Conservation (phyloP, 2,113 vertebrate genomes). For the Camarhynchus parvulus region DNA sequence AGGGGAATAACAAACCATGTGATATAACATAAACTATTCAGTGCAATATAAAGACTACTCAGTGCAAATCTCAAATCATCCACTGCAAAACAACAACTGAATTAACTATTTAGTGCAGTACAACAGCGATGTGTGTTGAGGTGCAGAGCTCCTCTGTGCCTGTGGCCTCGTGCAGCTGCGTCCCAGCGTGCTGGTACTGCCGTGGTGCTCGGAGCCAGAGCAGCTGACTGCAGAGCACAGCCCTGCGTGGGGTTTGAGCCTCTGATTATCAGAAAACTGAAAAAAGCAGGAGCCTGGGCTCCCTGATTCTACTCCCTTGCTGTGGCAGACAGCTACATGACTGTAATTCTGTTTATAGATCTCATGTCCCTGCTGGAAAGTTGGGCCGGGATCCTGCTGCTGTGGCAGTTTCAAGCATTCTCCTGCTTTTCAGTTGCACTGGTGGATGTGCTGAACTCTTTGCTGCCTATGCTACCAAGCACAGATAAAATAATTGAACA, state of each 20-base stretch:
- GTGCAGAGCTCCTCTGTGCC: background rate
- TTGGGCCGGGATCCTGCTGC: background rate
- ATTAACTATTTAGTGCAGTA: too few species aligned
- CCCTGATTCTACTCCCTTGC: background rate
- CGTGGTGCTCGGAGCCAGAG: accelerated
- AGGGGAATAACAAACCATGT: too few species aligned
- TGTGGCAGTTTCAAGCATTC: background rate
- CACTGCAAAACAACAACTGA: too few species aligned
- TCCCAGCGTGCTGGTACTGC: accelerated
- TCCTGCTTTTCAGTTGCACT: accelerated
- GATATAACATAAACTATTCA: too few species aligned
- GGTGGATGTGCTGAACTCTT: background rate
- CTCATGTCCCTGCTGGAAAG: background rate
- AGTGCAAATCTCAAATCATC: too few species aligned
- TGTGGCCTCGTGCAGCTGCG: background rate
- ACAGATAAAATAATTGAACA: background rate
- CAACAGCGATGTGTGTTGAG: accelerated
- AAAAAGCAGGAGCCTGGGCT: background rate
- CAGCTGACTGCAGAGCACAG: background rate
- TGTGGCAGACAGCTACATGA: background rate
- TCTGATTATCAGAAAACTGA: background rate
- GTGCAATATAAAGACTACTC: too few species aligned
- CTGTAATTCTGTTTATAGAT: background rate
- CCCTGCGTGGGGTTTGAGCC: accelerated
- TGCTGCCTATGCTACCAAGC: background rate